A percentile compares a stretch with the other conserved stretches of the same genome.
Conservation (phyloP, 1,140 invertebrate species). For the Magallana ariakensis region DNA sequence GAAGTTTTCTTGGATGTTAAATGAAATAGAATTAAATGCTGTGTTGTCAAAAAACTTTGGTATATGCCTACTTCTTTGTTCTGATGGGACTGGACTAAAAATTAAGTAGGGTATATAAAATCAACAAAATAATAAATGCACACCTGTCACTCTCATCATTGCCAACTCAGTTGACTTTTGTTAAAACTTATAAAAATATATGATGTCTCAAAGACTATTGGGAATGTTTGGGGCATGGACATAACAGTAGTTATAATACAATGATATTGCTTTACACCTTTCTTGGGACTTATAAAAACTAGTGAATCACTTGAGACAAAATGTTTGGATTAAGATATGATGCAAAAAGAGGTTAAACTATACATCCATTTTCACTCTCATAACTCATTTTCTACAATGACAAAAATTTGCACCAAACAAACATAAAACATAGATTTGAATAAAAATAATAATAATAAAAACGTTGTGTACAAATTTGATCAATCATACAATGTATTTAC, state of each 20-base stretch:
- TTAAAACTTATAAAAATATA: slow-evolving; percentile 13
- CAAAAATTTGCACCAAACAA: slow-evolving; percentile 24
- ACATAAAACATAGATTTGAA: slow-evolving; percentile 7
- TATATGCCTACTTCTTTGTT: background rate
- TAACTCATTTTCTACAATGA: background rate
- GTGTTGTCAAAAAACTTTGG: too few species aligned
- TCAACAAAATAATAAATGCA: slow-evolving; percentile 15
- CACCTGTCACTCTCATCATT: background rate
- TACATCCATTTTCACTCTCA: background rate
- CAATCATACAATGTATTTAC: slow-evolving; percentile 30
- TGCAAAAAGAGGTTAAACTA: background rate
- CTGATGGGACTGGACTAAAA: slow-evolving; percentile 2
- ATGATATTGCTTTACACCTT: background rate
- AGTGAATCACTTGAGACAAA: background rate
- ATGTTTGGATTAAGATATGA: background rate
- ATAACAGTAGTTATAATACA: background rate
- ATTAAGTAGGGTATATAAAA: slow-evolving; percentile 5
- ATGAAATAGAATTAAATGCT: too few species aligned
- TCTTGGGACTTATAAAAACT: slow-evolving; percentile 16
- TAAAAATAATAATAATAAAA: slow-evolving; percentile 14
- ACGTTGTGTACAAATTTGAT: slow-evolving; percentile 20
- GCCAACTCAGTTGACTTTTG: background rate
- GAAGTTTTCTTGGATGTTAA: too few species aligned
- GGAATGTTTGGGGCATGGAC: slow-evolving; percentile 29
- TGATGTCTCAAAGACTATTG: background rate